These are phyloP conservation scores for Aselliscus stoliczkanus DNA, from an alignment of 2,797 vertebrate species.

Conservation along the genomic window DNA sequence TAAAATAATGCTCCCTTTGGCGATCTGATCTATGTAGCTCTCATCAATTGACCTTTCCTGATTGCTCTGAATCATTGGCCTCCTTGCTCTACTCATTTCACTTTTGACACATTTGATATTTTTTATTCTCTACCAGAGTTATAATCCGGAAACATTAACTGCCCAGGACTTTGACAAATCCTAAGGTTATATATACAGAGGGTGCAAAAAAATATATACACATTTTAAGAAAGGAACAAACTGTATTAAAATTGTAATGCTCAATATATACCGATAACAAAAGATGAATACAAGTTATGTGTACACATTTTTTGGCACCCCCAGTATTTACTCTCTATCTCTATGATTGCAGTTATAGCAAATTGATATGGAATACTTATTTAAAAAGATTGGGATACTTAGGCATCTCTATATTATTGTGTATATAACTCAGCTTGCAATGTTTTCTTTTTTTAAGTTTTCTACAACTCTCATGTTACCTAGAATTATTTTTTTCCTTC, in stretches of 20 bases:
- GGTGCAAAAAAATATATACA: too few species aligned
- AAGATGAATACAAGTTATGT: too few species aligned
- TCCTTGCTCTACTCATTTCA: not conserved
- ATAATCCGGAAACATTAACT: not conserved
- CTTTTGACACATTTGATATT: conserved; percentile 24
- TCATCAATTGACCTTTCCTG: not conserved
- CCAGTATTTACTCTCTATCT: not conserved
- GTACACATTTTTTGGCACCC: not conserved
- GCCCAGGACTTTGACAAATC: not conserved
- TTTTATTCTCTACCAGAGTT: conserved; percentile 13
- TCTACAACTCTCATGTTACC: not conserved
- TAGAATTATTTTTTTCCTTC: conserved; percentile 15
- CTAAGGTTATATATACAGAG: not conserved
- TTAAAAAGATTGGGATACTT: not conserved
- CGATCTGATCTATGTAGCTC: not conserved
- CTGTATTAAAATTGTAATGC: too few species aligned
- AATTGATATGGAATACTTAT: not conserved
- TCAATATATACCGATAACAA: too few species aligned
- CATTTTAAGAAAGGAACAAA: too few species aligned
- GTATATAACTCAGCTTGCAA: not conserved
- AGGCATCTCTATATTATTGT: not conserved
- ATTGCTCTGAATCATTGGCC: not conserved
- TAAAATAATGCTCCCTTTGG: not conserved
- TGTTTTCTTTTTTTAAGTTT: conserved; percentile 19
- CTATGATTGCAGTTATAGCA: not conserved